A percentile compares a stretch with the other conserved stretches of the same genome.
Conservation (phyloP, 2,888 invertebrate species). For the Torymus tubicola region DNA sequence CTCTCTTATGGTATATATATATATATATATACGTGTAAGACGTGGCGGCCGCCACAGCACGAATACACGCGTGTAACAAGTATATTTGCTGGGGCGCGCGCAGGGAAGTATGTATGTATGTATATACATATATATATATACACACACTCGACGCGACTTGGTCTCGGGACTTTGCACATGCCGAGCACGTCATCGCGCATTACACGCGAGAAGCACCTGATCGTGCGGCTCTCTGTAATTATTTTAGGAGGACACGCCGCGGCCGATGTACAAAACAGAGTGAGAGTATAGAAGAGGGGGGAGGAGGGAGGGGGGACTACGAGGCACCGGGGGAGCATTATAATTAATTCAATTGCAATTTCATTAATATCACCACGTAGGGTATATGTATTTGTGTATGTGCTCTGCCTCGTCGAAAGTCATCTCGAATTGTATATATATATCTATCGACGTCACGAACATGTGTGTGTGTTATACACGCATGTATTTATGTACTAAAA, state of each 20-base stretch:
- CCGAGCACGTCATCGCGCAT: conserved; percentile 52
- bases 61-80: conserved; percentile 60
- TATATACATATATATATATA: not conserved
- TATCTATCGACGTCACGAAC: conserved; percentile 5
- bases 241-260: conserved; percentile 56
- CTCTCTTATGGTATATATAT: too few species aligned
- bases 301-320: not conserved
- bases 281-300: conserved; percentile 31
- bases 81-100: conserved; percentile 60
- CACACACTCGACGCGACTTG: conserved; percentile 26
- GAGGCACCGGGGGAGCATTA: conserved; percentile 45
- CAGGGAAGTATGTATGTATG: not conserved
- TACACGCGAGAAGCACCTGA: conserved; percentile 57
- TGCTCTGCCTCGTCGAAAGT: conserved; percentile 26
- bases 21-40: too few species aligned
- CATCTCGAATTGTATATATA: conserved; percentile 7
- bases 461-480: not conserved
- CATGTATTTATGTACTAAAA: not conserved
- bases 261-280: conserved; percentile 47
- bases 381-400: too few species aligned
- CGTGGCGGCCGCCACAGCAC: conserved; percentile 12
- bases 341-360: conserved; percentile 59
- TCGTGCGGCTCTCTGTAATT: conserved; percentile 58
- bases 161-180: conserved; percentile 19
- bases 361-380: conserved; percentile 49